Base-by-base conservation (phyloP, 2,888 invertebrate genomes). In the Acanthosepion lycidas region DNA sequence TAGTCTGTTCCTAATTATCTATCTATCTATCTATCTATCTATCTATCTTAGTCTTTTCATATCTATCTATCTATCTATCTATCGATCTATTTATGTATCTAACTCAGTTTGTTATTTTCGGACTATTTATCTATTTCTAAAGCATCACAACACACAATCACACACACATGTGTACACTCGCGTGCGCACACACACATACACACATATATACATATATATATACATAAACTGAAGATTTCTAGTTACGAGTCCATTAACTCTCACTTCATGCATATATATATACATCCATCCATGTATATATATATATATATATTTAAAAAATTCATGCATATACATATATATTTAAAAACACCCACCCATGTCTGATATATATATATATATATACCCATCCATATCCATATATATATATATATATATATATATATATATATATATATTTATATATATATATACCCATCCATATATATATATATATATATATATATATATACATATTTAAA, bases 381-480 rank as follows among this genome's bases (percentile, higher is more conserved):
- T n/a, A 91, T n/a, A 91, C n/a, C n/a, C n/a, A n/a, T n/a, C n/a
- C n/a, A n/a, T n/a, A n/a, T n/a, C n/a, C n/a, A n/a, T n/a, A 42
- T 91, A 42, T 42, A 91, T 91, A 91, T n/a, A 91, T n/a, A 91
- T n/a, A 91, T n/a, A 91, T n/a, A 91, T 91, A 91, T 91, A 91
- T 91, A 91, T 91, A 91, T 48, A 91, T 91, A 91, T 91, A 91
- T n/a, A 91, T n/a, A 91, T n/a, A 91, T n/a, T 33, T n/a, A 91
- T n/a, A 42, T n/a, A 48, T n/a, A 33, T 20, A 91, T 42, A 42
- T 42, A 42, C 2, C n/a, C n/a, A n/a, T n/a, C n/a, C n/a, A 42
- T 91, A 42, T 42, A 91, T 91, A 91, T n/a, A 91, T n/a, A 91
- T n/a, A 91, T n/a, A 91, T n/a, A 91, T 91, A 91, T 91, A 91